Conservation (phyloP, 2,888 invertebrate species). For the Acleris literana region DNA sequence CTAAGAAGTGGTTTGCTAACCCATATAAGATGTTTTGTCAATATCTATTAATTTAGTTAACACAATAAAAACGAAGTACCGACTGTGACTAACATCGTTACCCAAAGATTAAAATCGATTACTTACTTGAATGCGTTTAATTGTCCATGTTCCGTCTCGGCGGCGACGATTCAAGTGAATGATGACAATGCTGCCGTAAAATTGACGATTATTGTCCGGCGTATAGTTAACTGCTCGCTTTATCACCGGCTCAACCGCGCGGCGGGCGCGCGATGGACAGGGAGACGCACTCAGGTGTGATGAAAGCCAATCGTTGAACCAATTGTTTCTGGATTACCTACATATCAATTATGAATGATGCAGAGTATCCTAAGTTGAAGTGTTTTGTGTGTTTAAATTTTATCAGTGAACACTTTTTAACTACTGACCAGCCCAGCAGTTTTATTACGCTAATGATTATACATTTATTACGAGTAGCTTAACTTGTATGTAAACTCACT, state of each 20-base stretch:
- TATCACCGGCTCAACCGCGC: neutral
- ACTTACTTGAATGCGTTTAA: conserved; percentile 14
- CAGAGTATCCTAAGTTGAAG: too few relatives aligned
- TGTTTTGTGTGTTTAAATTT: too few relatives aligned
- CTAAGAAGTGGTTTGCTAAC: too few relatives aligned
- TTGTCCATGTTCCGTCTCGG: conserved; percentile 22
- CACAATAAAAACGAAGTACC: neutral
- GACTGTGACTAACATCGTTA: conserved; percentile 1
- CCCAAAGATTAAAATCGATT: conserved; percentile 7
- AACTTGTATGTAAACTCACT: too few relatives aligned
- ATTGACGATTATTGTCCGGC: conserved; percentile 33
- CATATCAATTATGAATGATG: neutral
- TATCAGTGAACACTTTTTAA: too few relatives aligned
- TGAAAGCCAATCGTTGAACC: too few relatives aligned
- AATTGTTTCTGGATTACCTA: neutral
- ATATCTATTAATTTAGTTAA: neutral
- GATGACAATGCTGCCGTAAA: conserved; percentile 30
- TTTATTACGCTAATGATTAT: too few relatives aligned
- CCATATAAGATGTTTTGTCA: too few relatives aligned
- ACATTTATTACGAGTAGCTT: too few relatives aligned
- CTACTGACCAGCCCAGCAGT: too few relatives aligned
- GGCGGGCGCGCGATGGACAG: too few relatives aligned
- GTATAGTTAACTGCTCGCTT: conserved; percentile 27
- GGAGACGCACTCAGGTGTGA: too few relatives aligned
- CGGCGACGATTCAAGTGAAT: conserved; percentile 26